Percentiles rank a stretch among this genome's conserved stretches.
These are phyloP conservation scores for Didymodactylos carnosus DNA, from an alignment of 2,888 invertebrate species.

Conservation along the genomic window DNA sequence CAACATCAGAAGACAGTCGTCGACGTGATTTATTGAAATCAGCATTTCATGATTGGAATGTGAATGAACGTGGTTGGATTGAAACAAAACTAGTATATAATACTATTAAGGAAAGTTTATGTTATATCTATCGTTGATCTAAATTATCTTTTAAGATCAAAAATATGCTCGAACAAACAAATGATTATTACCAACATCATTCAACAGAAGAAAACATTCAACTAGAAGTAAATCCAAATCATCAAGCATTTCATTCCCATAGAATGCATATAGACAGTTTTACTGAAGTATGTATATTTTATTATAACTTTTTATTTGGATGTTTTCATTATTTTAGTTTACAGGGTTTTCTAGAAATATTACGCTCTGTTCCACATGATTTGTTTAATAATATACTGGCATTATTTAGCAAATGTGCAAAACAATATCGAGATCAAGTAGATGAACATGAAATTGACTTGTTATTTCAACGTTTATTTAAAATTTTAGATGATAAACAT, in stretches of 20 bases:
- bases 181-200: neutral
- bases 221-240: neutral
- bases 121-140: no score
- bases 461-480: neutral
- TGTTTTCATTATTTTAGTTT: neutral
- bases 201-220: neutral
- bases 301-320: neutral
- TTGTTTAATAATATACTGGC: neutral
- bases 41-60: conserved; percentile 1
- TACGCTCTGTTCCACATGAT: neutral
- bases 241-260: neutral
- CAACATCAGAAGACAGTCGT: neutral
- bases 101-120: neutral
- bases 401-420: neutral
- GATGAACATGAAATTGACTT: neutral
- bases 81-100: conserved; percentile 3
- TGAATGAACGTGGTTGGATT: conserved; percentile 4
- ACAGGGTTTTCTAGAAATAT: neutral
- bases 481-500: neutral
- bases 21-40: neutral
- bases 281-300: neutral
- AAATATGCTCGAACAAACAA: conserved; percentile 5
- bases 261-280: neutral
- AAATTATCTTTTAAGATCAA: no score
- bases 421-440: neutral